Base-by-base conservation (phyloP, 1,140 invertebrate species). In the Eciton burchellii region DNA sequence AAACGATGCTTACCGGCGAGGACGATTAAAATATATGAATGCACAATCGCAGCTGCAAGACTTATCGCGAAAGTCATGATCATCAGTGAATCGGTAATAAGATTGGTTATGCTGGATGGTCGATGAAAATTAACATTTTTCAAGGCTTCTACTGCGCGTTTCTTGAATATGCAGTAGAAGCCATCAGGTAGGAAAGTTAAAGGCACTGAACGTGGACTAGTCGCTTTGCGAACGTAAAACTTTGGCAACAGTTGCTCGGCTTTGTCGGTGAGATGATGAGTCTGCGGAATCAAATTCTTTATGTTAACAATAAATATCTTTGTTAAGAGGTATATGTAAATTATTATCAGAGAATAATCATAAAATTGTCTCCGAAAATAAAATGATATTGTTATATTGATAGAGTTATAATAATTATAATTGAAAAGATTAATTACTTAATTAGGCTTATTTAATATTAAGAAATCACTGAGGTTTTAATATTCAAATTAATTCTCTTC, bases 131-230 rank as follows among this genome's bases (percentile, higher is more conserved):
- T 89, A 0, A 95, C 91, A 1, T 91, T 88, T 83, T 94, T 93
- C 1, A 97, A 83, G 82, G 95, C 95, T 71, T 95, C 91, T 9
- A 91, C 76, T 0, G 95, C 95, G 43, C 95, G 92, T 63, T 90
- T 91, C 89, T 96, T 96, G 0, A 97, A 93, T 0, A 94, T 96
- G 65, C 92, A 94, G 83, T 95, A 97, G 90, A 97, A 97, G n/a
- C 96, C 96, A 84, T 96, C 94, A 1, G 95, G 92, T 56, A 96
- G 88, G 57, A 97, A 96, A 0, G 96, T 97, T 29, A 96, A 95
- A 0, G 95, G 95, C 0, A 96, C 95, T 83, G 95, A 95, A 81
- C 97, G 93, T 0, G 95, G 94, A 0, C 91, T 91, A 9, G 87
- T 87, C 0, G 96, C 95, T 1, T 95, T 88, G 49, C 94, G 92